phyloP scores from a whole-genome alignment of 2,113 vertebrate species.

The Malurus melanocephalus region DNA sequence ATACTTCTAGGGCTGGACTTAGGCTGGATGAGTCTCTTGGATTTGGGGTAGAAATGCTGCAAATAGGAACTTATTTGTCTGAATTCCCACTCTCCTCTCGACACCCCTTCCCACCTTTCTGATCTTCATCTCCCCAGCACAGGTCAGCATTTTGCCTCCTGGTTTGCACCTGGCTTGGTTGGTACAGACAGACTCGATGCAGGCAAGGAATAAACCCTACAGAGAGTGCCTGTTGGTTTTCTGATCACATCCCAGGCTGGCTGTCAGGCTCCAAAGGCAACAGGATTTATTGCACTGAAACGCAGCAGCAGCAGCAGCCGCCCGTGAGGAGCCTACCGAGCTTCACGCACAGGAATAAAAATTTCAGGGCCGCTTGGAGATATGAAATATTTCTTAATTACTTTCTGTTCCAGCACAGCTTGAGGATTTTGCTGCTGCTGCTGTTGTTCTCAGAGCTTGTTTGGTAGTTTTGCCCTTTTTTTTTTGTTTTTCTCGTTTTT shows the following conservation, averaged over 20 bases:
- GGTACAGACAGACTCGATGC: background rate
- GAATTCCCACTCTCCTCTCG: background rate
- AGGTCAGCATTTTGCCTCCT: background rate
- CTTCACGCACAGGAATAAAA: constrained; percentile 53
- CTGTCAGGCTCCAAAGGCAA: constrained; percentile 69
- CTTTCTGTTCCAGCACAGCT: constrained; percentile 54
- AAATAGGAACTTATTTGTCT: background rate
- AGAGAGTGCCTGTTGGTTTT: constrained; percentile 57
- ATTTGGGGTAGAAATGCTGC: background rate
- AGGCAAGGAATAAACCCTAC: constrained; percentile 29
- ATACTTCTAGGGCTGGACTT: background rate
- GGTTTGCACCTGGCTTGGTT: background rate
- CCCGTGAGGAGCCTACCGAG: constrained; percentile 54
- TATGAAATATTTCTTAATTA: constrained; percentile 63
- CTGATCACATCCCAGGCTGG: constrained; percentile 62
- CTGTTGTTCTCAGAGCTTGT: background rate
- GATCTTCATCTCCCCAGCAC: background rate
- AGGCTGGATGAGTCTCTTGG: background rate
- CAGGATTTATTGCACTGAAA: constrained; percentile 67
- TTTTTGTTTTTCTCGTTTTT: background rate
- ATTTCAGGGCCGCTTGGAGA: constrained; percentile 52
- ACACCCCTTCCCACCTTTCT: background rate
- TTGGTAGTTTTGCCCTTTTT: background rate
- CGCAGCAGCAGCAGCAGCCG: constrained; percentile 18
- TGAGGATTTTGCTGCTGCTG: constrained; percentile 22